These are phyloP conservation scores for Pseudoips prasinana DNA, from an alignment of 2,888 invertebrate species.

Conservation along the genomic window DNA sequence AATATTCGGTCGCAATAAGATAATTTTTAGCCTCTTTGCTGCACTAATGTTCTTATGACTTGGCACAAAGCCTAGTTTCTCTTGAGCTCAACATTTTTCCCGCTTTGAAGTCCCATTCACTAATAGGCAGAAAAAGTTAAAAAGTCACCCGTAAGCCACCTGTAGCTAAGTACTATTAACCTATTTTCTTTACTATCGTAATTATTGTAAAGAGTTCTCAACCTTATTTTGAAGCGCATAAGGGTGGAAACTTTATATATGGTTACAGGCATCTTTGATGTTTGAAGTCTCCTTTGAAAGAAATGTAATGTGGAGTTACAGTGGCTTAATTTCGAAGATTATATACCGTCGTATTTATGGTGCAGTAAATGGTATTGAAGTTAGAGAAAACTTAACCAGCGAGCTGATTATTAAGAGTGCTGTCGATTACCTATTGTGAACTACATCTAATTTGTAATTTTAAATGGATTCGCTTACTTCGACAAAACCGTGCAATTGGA, in stretches of 20 bases:
- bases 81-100: constrained; percentile 14
- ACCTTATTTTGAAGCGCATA: constrained; percentile 2
- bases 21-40: neutral
- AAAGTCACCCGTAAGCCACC: constrained; percentile 36
- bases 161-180: constrained; percentile 40
- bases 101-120: constrained; percentile 22
- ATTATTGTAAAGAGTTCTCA: constrained; percentile 4
- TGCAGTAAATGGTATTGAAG: no score
- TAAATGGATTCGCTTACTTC: no score
- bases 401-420: no score
- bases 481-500: no score
- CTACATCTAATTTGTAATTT: no score
- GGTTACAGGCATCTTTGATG: constrained; percentile 10
- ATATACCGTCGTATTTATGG: no score
- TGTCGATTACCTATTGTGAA: no score
- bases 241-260: neutral
- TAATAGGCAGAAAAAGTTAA: constrained; percentile 31
- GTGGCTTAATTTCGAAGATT: no score
- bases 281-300: constrained; percentile 18
- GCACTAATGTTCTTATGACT: constrained; percentile 3
- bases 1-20: no score
- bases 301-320: no score
- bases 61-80: constrained; percentile 9
- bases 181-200: constrained; percentile 20
- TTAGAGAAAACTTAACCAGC: no score